Evolutionary conservation across 2,888 invertebrate species (phyloP), one percentile per base, ranked within the genome.

Genomic region (Spilarctia lutea): DNA sequence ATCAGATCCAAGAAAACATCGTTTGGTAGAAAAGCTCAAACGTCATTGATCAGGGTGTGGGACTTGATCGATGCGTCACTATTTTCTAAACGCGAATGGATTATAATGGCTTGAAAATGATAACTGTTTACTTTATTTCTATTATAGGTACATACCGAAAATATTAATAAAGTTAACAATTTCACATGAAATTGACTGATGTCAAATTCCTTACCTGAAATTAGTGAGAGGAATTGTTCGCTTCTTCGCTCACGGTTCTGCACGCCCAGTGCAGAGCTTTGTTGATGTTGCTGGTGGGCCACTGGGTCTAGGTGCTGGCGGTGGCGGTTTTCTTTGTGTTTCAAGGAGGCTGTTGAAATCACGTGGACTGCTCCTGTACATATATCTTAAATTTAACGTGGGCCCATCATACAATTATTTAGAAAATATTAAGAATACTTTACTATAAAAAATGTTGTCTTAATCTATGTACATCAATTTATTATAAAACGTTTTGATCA

Each of bases 171-270:
- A n/a, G n/a, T n/a, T n/a, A n/a, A n/a, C n/a, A n/a, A n/a, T n/a
- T n/a, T n/a, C n/a, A n/a, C n/a, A n/a, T n/a, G n/a, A n/a, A 56
- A 24, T 35, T 52, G n/a, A 16, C 33, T 10, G 30, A 16, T 6
- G 6, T 13, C 4, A 67, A 72, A 30, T 18, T 7, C 8, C 77
- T 65, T 18, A 87, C 88, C 87, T 3, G 84, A 72, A 27, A 88
- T 68, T 42, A 86, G 80, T 45, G 74, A 72, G 72, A 79, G 79
- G 87, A 86, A 86, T 83, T 77, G 73, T 71, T 78, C 80, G 6
- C 24, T 27, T 11, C 63, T 27, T 24, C 71, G 63, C 30, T 63
- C 6, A 42, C 42, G 71, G 0, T 63, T 42, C 63, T n/a, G 33
- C 16, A 63, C 30, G 63, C 18, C 63, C 30, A 2, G 63, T 7